Conservation (phyloP, 2,888 invertebrate species). For the Odontocerum albicorne region DNA sequence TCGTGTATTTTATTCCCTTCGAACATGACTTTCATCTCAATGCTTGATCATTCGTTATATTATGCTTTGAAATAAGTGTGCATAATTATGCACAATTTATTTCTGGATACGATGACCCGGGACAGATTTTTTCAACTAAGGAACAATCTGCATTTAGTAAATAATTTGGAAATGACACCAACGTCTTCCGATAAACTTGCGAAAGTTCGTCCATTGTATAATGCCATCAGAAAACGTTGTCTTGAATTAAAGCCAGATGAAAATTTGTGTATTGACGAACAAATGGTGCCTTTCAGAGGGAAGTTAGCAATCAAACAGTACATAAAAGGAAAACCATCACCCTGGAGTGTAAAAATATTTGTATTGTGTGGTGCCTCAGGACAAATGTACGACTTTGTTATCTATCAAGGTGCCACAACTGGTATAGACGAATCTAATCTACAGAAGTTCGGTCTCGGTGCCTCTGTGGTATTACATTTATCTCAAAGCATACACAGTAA, state of each 20-base stretch:
- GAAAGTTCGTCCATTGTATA: neutral
- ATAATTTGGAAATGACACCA: neutral
- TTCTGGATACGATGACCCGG: no score
- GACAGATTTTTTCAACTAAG: constrained; percentile 10
- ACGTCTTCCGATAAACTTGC: neutral
- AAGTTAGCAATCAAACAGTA: neutral
- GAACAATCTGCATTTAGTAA: constrained; percentile 2
- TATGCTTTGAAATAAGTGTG: no score
- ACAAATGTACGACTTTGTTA: constrained; percentile 9
- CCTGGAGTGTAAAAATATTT: constrained; percentile 1
- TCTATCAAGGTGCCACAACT: constrained; percentile 3
- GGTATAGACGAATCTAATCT: neutral
- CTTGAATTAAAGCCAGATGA: neutral
- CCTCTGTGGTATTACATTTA: constrained; percentile 1
- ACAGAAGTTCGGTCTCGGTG: neutral
- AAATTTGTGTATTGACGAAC: constrained; percentile 6
- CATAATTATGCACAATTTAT: no score
- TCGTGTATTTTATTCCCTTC: no score
- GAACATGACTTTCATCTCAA: no score
- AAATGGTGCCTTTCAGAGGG: constrained; percentile 2
- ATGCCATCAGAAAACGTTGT: neutral
- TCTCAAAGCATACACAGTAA: constrained; percentile 21
- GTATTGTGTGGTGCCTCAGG: constrained; percentile 2
- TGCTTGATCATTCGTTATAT: no score
- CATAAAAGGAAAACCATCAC: constrained; percentile 5